Conservation (phyloP, 2,888 invertebrate species). For the Acleris cristana region DNA sequence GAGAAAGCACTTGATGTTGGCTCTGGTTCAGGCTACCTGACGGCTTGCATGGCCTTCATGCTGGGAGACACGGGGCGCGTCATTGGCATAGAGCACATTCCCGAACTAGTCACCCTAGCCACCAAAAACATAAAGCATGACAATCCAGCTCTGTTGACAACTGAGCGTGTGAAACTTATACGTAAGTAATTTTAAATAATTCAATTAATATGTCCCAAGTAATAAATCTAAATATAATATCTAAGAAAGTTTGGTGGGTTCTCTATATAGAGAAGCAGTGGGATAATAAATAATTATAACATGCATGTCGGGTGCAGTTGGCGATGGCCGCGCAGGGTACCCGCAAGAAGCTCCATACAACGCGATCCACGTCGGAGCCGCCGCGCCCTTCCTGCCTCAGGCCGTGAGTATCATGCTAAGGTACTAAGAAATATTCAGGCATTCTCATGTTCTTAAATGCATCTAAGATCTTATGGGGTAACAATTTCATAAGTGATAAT, state of each 20-base stretch:
- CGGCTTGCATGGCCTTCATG: conserved; percentile 95
- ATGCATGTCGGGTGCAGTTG: conserved; percentile 79
- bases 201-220: not conserved
- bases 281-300: not conserved
- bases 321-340: conserved; percentile 95
- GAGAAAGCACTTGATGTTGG: conserved; percentile 95
- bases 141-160: conserved; percentile 87
- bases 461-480: no score
- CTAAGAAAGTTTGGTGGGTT: not conserved
- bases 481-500: no score
- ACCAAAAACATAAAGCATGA: conserved; percentile 89
- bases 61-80: conserved; percentile 87
- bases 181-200: conserved; percentile 74
- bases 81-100: conserved; percentile 96
- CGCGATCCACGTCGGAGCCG: conserved; percentile 97
- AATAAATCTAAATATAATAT: not conserved
- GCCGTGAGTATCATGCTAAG: conserved; percentile 80
- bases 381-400: conserved; percentile 90
- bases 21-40: conserved; percentile 96
- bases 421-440: no score
- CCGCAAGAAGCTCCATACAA: conserved; percentile 91
- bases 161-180: conserved; percentile 87
- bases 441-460: no score
- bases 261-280: not conserved
- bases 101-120: conserved; percentile 90